A percentile compares a stretch with the other conserved stretches of the same genome.
Evolutionary conservation across 2,113 vertebrate genomes (phyloP).

Genomic region (Dermatemys mawii): DNA sequence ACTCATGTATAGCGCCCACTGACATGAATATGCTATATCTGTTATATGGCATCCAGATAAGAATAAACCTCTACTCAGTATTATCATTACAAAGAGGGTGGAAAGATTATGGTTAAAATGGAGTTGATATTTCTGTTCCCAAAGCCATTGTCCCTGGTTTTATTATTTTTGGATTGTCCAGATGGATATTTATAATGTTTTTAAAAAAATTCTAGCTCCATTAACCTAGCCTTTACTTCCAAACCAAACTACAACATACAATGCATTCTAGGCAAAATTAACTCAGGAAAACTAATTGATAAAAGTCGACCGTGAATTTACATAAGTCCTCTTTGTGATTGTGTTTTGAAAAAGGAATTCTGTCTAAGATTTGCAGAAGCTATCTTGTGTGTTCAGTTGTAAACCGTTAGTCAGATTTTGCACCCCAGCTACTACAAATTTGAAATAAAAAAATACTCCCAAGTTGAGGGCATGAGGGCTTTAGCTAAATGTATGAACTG

Average conservation of each 20-base stretch:
- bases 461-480: rapidly evolving
- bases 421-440: not conserved
- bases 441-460: not conserved
- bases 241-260: not conserved
- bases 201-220: not conserved
- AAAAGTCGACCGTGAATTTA: not conserved
- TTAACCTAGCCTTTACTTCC: slow-evolving; percentile 13
- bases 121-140: slow-evolving; percentile 39
- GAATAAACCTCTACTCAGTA: not conserved
- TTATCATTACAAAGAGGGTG: not conserved
- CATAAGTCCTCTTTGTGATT: not conserved
- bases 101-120: slow-evolving; percentile 30
- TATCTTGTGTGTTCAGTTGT: not conserved
- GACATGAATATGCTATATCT: not conserved
- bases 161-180: slow-evolving; percentile 38
- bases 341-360: not conserved
- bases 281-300: not conserved
- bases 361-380: not conserved
- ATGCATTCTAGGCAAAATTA: not conserved
- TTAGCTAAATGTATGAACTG: not conserved
- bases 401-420: not conserved
- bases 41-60: not conserved
- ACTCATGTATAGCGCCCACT: not conserved
- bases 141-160: slow-evolving; percentile 23
- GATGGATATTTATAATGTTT: not conserved